A percentile compares a stretch with the other conserved stretches of the same genome.
Evolutionary conservation across 2,113 vertebrate genomes (phyloP).

Genomic region (Galeopterus variegatus): DNA sequence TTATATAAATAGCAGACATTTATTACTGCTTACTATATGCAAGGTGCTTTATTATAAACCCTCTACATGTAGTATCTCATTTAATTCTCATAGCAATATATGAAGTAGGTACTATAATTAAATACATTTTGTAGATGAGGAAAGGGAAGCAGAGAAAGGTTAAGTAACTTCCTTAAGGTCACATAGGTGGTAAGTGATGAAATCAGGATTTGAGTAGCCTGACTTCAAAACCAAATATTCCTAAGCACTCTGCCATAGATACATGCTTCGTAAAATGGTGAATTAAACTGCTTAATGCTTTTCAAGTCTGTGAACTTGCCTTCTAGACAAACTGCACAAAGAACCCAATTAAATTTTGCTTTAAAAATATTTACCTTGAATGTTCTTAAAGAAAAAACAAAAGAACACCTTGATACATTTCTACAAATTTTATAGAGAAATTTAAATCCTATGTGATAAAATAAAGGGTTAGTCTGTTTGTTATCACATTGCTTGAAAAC

Average conservation of each 20-base stretch:
- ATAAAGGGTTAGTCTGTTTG: not conserved
- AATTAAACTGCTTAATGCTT: conserved; percentile 4
- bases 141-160: not conserved
- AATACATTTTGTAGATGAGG: not conserved
- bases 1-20: not conserved
- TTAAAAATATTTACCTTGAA: conserved; percentile 15
- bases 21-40: not conserved
- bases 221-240: conserved; percentile 13
- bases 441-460: conserved; percentile 45
- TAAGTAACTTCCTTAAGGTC: not conserved
- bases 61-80: not conserved
- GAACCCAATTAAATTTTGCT: not conserved
- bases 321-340: conserved; percentile 7
- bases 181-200: not conserved
- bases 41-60: not conserved
- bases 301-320: not conserved
- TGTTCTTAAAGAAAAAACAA: not conserved
- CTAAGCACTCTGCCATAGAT: not conserved
- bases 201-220: not conserved
- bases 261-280: not conserved
- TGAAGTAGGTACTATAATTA: not conserved
- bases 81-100: not conserved
- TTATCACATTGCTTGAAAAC: not conserved
- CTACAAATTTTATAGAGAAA: conserved; percentile 25
- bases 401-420: not conserved